These are phyloP conservation scores for Masticophis lateralis DNA, from an alignment of 2,797 vertebrate species.

Conservation along the genomic window DNA sequence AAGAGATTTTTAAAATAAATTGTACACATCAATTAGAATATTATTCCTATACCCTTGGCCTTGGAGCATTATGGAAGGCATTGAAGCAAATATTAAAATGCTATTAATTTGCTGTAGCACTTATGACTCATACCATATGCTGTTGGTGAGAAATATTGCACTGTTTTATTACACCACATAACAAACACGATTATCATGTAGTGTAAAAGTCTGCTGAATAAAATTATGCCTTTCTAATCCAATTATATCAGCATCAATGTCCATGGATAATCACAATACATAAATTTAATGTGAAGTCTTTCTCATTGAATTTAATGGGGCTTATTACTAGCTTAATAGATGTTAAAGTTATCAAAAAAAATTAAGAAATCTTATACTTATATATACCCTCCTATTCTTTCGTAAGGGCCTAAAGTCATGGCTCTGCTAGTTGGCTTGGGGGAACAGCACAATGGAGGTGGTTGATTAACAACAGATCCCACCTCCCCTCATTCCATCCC, in stretches of 20 bases:
- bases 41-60: constrained; percentile 34
- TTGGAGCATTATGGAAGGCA: not conserved
- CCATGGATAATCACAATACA: constrained; percentile 23
- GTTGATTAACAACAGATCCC: not conserved
- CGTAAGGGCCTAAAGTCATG: not conserved
- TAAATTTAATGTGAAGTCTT: constrained; percentile 35
- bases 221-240: constrained; percentile 53
- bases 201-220: constrained; percentile 49
- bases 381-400: not conserved
- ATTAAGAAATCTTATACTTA: constrained; percentile 35
- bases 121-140: constrained; percentile 79
- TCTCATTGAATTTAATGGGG: constrained; percentile 17
- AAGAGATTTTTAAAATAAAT: constrained; percentile 46
- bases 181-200: constrained; percentile 57
- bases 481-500: not conserved
- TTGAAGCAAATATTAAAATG: constrained; percentile 23
- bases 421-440: not conserved
- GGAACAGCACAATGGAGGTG: not conserved
- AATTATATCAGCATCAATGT: constrained; percentile 2
- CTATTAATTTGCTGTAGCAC: constrained; percentile 60
- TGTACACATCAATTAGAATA: constrained; percentile 37
- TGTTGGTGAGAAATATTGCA: constrained; percentile 77
- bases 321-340: not conserved
- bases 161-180: constrained; percentile 67
- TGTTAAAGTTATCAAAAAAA: constrained; percentile 36